phyloP scores from a whole-genome alignment of 2,888 invertebrate genomes.

The Automeris io region DNA sequence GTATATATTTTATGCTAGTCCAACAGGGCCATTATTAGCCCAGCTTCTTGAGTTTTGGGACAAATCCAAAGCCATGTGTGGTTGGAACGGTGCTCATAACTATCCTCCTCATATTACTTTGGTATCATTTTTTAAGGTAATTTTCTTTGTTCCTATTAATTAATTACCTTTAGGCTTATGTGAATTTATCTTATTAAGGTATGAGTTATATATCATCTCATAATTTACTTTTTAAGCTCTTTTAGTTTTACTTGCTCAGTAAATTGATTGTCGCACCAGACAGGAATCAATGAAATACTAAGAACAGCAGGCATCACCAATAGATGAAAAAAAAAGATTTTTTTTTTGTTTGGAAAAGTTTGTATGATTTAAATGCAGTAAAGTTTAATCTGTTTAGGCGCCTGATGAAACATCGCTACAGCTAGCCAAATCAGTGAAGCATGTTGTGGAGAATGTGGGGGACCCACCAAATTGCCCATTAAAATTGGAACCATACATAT shows the following conservation, averaged over 20 bases:
- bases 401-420: slow-evolving; percentile 84
- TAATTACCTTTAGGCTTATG: no score
- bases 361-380: neutral
- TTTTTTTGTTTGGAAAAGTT: neutral
- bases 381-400: slow-evolving; percentile 68
- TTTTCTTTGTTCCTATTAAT: no score
- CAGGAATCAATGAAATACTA: no score
- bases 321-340: no score
- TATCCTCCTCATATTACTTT: slow-evolving; percentile 94
- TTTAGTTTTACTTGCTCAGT: no score
- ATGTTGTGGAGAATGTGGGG: slow-evolving; percentile 83
- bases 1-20: slow-evolving; percentile 92
- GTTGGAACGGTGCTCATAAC: slow-evolving; percentile 94
- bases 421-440: slow-evolving; percentile 82
- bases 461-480: slow-evolving; percentile 80
- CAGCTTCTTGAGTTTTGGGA: slow-evolving; percentile 87
- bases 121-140: slow-evolving; percentile 91
- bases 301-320: no score
- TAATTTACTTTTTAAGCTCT: no score
- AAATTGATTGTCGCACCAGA: no score
- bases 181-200: no score
- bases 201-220: no score
- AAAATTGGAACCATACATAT: slow-evolving; percentile 88
- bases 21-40: slow-evolving; percentile 84
- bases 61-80: slow-evolving; percentile 83